Base-by-base conservation (phyloP, 2,888 invertebrate species). In the Panopea generosa region DNA sequence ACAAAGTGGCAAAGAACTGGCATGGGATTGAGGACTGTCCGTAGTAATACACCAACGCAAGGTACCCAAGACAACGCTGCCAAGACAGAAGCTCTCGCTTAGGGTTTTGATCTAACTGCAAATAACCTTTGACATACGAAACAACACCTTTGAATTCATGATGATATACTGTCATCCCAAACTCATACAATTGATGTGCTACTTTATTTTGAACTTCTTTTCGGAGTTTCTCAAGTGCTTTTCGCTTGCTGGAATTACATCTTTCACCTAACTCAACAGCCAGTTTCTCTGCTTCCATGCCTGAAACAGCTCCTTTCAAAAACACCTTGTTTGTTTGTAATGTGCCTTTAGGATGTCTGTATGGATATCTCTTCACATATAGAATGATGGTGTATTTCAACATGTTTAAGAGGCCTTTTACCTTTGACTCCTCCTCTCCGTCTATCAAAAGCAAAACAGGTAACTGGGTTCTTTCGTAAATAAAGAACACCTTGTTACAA, bases 361-460 rank as follows among this genome's bases (percentile, higher is more conserved):
- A 72, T 1, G 82, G 77, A 52, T 70, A 81, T 40, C 82, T 26
- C 57, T 77, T 82, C 22, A 81, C 78, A 49, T 82, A 61, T 6
- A 84, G 16, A 11, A 82, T 68, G 0, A 82, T 47, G 1, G 72
- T 33, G n/a, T 61, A 56, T n/a, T 56, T 60, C 2, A 66, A 47
- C 9, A 49, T 29, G 2, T 49, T 73, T 2, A 22, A 47, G 14
- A 84, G 40, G n/a, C 63, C 66, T 27, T 59, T 65, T 1, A 85
- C 70, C 18, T 77, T 68, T 0, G 74, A 29, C 24, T 83, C 84
- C 14, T 85, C 84, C 50, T 77, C 84, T 0, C 83, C 84, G 49
- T 85, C 84, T 18, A 85, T 52, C 6, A 85, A 53, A 9, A 78
- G 18, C 2, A 85, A 53, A 2, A 79, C 74, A 1, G 83, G 80